phyloP scores from a whole-genome alignment of 2,888 invertebrate species.

The Lobophora halterata region DNA sequence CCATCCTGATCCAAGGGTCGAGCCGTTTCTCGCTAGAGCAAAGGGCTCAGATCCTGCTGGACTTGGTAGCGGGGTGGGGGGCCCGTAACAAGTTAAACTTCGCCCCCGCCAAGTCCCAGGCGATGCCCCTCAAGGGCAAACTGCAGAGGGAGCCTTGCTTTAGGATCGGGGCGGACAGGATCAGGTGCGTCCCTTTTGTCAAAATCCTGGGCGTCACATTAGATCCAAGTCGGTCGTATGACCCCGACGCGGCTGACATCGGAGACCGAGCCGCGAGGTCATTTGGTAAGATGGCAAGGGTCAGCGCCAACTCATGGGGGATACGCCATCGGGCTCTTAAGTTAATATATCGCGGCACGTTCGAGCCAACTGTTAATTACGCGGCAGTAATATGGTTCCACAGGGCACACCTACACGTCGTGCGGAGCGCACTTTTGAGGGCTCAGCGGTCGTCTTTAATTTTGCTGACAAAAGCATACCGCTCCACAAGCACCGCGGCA shows the following conservation, averaged over 20 bases:
- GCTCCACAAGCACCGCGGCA: slow-evolving; percentile 1
- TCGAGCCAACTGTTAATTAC: neutral
- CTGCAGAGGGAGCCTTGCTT: slow-evolving; percentile 2
- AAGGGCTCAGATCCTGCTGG: neutral
- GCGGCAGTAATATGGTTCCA: slow-evolving; percentile 2
- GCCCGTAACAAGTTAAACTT: slow-evolving; percentile 4
- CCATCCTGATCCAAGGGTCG: slow-evolving; percentile 20
- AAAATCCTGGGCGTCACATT: slow-evolving; percentile 2
- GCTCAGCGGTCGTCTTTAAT: slow-evolving; percentile 1
- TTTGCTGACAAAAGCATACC: slow-evolving; percentile 9
- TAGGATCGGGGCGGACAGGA: slow-evolving; percentile 1
- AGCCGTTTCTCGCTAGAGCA: neutral
- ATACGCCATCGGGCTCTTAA: neutral
- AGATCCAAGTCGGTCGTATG: neutral
- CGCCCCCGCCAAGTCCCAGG: slow-evolving; percentile 4
- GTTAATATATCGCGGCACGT: neutral
- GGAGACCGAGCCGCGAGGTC: neutral
- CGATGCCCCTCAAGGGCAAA: slow-evolving; percentile 1
- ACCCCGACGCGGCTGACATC: neutral
- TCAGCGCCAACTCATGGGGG: neutral
- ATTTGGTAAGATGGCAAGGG: neutral
- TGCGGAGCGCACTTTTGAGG: neutral
- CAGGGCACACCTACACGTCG: neutral
- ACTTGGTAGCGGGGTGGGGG: slow-evolving; percentile 3
- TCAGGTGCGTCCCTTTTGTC: neutral